Percentiles rank a stretch among this genome's conserved stretches.
Evolutionary conservation across 1,140 invertebrate genomes (phyloP).

Genomic region (Euwallacea fornicatus): DNA sequence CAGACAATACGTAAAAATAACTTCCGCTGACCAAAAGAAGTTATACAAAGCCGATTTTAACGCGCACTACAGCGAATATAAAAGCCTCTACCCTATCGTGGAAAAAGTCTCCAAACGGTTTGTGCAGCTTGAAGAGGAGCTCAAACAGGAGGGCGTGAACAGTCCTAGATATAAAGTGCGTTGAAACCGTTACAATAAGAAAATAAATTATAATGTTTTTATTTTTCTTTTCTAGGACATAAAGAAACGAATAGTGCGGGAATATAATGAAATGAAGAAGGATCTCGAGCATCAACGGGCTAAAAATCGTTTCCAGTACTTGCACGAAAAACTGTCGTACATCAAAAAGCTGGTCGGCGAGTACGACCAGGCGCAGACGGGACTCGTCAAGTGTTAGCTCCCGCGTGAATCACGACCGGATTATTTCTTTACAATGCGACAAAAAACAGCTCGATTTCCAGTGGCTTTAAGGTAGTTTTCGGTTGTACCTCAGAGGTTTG

Average conservation of each 20-base stretch:
- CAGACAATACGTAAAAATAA: slow-evolving; percentile 81
- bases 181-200: slow-evolving; percentile 4
- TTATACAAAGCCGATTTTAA: slow-evolving; percentile 89
- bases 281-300: slow-evolving; percentile 71
- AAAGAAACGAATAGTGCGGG: slow-evolving; percentile 74
- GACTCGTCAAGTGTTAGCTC: slow-evolving; percentile 24
- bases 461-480: no score
- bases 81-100: slow-evolving; percentile 71
- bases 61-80: slow-evolving; percentile 81
- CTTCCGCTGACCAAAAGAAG: slow-evolving; percentile 70
- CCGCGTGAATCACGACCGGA: slow-evolving; percentile 12
- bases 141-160: slow-evolving; percentile 58
- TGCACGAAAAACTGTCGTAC: slow-evolving; percentile 87
- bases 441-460: no score
- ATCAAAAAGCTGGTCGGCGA: slow-evolving; percentile 84
- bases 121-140: slow-evolving; percentile 67
- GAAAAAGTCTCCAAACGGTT: slow-evolving; percentile 77
- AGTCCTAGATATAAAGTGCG: slow-evolving; percentile 59
- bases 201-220: not conserved
- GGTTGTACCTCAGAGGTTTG: no score
- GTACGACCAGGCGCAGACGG: slow-evolving; percentile 65
- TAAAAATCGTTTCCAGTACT: slow-evolving; percentile 77
- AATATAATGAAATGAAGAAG: slow-evolving; percentile 78
- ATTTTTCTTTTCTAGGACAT: slow-evolving; percentile 60
- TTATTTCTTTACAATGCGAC: not conserved